A percentile compares a stretch with the other conserved stretches of the same genome.
These are phyloP conservation scores for Falco berigora DNA, from an alignment of 2,797 vertebrate species.

Conservation along the genomic window DNA sequence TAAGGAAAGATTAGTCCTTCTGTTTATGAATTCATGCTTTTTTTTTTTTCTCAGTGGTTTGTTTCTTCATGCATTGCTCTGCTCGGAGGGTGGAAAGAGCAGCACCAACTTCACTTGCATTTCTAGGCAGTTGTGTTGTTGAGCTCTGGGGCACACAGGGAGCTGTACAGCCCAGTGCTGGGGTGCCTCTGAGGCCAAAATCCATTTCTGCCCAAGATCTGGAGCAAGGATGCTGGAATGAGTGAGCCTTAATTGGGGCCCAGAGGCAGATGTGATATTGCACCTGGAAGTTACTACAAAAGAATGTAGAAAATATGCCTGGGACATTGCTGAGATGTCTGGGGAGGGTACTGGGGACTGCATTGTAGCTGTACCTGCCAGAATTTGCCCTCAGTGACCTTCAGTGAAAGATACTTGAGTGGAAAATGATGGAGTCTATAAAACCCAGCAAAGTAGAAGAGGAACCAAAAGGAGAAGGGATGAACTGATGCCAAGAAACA, in stretches of 20 bases:
- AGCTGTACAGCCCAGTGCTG: background rate
- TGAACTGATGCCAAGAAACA: background rate
- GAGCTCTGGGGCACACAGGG: background rate
- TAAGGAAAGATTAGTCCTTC: background rate
- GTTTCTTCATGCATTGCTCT: background rate
- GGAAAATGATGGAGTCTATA: slow-evolving; percentile 13
- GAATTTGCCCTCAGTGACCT: background rate
- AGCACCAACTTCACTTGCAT: background rate
- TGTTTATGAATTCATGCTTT: background rate
- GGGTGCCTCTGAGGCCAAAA: background rate
- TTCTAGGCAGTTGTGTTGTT: background rate
- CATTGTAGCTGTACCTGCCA: background rate
- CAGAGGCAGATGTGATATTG: background rate
- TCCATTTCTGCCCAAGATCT: background rate
- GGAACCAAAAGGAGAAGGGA: background rate
- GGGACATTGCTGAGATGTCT: background rate
- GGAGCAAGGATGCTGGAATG: background rate
- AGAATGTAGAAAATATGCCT: background rate
- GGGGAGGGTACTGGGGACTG: background rate
- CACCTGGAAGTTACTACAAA: background rate
- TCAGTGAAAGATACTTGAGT: background rate
- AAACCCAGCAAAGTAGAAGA: background rate
- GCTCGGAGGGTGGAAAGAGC: background rate
- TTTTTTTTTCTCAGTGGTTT: background rate
- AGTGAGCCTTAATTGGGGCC: background rate